Evolutionary conservation across 2,797 vertebrate genomes (phyloP).

Genomic region (Malurus leucopterus): DNA sequence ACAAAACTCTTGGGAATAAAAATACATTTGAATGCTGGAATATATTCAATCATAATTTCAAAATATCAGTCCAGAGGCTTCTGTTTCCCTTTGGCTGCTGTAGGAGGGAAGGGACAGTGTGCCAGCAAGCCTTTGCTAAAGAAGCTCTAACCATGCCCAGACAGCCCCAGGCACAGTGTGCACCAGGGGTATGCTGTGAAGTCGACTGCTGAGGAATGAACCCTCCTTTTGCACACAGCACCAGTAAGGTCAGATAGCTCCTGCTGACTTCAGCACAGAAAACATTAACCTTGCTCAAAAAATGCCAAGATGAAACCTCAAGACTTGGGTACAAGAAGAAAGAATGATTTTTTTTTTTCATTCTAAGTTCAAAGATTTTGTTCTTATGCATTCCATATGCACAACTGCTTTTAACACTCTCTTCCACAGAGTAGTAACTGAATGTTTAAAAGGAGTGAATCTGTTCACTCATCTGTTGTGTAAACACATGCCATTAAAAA

Average conservation of each 20-base stretch:
- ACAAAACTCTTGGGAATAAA: neutral
- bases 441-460: neutral
- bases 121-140: neutral
- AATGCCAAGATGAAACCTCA: neutral
- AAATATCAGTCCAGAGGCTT: neutral
- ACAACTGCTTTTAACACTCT: neutral
- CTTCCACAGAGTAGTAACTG: neutral
- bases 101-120: neutral
- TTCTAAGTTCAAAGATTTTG: neutral
- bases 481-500: neutral
- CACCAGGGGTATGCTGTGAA: neutral
- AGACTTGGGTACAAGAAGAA: neutral
- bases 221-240: neutral
- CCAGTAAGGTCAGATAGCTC: neutral
- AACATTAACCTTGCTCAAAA: neutral
- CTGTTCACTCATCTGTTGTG: too few relatives aligned
- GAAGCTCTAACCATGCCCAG: neutral
- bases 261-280: neutral
- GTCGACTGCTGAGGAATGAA: fast-evolving
- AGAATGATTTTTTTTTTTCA: neutral
- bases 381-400: neutral
- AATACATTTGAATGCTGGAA: neutral
- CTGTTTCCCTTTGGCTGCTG: neutral
- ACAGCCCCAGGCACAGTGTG: too few relatives aligned
- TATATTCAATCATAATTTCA: neutral